phyloP scores from a whole-genome alignment of 2,888 invertebrate species.

The Chironomus tentans region DNA sequence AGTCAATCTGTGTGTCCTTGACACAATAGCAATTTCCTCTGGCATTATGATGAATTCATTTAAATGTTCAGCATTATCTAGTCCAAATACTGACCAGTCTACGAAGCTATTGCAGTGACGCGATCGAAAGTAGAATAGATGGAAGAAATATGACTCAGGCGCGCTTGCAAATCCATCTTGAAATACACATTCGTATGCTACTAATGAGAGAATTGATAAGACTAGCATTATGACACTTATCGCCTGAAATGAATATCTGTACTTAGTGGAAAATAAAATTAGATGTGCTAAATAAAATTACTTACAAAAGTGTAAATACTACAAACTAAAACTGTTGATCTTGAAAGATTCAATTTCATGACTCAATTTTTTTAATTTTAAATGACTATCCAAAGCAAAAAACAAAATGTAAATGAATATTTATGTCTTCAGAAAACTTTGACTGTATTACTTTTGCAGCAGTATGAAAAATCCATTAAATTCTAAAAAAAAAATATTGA shows the following conservation, averaged over 20 bases:
- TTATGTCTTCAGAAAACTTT: neutral
- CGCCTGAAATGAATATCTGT: neutral
- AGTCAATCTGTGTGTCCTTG: neutral
- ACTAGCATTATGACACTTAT: neutral
- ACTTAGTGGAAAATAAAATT: too few species aligned
- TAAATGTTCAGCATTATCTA: neutral
- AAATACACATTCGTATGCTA: conserved; percentile 8
- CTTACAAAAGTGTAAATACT: conserved; percentile 8
- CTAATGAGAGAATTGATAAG: neutral
- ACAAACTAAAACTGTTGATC: neutral
- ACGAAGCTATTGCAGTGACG: neutral
- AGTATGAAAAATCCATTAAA: neutral
- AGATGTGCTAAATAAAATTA: neutral
- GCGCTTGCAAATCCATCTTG: neutral
- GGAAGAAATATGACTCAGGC: conserved; percentile 6
- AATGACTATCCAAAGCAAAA: neutral
- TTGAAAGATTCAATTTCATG: neutral
- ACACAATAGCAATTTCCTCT: neutral
- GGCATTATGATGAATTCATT: neutral
- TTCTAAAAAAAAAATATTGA: neutral
- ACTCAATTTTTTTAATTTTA: neutral
- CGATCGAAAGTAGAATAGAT: conserved; percentile 7
- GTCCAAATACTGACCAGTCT: neutral
- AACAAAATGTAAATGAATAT: neutral
- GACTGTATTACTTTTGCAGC: neutral